Base-by-base conservation (phyloP, 2,113 vertebrate genomes). In the Cinclus mexicanus region DNA sequence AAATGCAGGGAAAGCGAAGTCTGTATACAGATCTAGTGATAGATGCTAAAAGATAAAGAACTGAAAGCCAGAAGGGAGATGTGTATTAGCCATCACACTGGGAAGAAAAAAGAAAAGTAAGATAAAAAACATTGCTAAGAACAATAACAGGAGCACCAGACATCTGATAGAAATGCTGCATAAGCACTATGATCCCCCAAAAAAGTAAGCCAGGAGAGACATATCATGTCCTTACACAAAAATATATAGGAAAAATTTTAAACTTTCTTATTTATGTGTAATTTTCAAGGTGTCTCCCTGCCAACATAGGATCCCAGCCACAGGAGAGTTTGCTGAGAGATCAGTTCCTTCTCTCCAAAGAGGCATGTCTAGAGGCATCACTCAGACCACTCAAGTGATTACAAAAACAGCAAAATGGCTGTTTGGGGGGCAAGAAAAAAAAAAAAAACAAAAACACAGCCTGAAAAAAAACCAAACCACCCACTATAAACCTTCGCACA, bases 141-240 rank as follows among this genome's bases (percentile, higher is more conserved):
- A 24, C 37, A 68, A 6, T 29, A 63, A 59, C 17, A 57, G 35
- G 75, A 90, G 49, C 22, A 78, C 2, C 22, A 69, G 67, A n/a
- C 1, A 1, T 41, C 31, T 2, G 1, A 44, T 0, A 41, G 18
- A 71, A 78, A 37, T 1, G 0, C 18, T 83, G 44, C 24, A n/a
- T 18, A 42, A 77, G 12, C 14, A 17, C 6, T 35, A 8, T 23
- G 17, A 63, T 28, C 6, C 23, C 21, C 22, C 29, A 11, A 26
- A 4, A 70, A 82, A 79, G 8, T 25, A 68, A 88, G 7, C 25
- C 21, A 31, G 56, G 56, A 57, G 24, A 71, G 52, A 60, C 11
- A 24, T 37, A 44, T 13, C 2, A 20, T 2, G 12, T 23, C 13
- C 18, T 84, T 68, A 42, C 14, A 22, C 1, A 6, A 85, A 89